Conservation (phyloP, 2,888 invertebrate species). For the Argyra leucocephala region DNA sequence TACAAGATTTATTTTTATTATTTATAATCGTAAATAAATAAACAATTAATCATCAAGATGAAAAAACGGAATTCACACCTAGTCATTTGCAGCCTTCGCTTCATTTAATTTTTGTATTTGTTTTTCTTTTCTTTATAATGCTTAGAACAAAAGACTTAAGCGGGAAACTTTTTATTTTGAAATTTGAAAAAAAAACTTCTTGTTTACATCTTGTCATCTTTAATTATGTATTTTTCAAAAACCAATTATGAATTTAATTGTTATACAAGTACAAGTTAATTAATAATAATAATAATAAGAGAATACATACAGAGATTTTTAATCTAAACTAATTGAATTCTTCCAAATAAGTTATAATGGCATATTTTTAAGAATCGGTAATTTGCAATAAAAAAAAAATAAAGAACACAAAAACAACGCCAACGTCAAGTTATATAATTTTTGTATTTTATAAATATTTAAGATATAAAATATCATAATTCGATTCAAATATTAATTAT, state of each 20-base stretch:
- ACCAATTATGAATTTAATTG: neutral
- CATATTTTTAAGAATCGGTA: neutral
- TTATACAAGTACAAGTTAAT: neutral
- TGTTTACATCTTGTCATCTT: neutral
- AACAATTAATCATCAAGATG: neutral
- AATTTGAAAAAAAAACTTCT: neutral
- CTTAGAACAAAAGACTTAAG: neutral
- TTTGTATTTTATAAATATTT: neutral
- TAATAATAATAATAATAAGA: neutral
- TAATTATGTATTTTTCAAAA: neutral
- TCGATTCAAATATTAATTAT: no score
- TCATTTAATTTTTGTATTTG: neutral
- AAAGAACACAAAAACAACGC: neutral
- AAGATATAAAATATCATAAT: neutral
- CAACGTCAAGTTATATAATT: neutral
- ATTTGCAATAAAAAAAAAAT: neutral
- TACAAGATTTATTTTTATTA: no score
- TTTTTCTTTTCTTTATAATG: neutral
- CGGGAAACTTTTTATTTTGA: neutral
- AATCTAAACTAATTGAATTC: no score
- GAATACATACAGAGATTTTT: no score
- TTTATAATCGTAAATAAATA: neutral
- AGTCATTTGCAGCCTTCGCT: neutral
- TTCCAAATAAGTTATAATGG: neutral
- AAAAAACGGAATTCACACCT: slow-evolving; percentile 3